Percentiles rank a stretch among this genome's conserved stretches.
Evolutionary conservation across 2,888 invertebrate genomes (phyloP).

Genomic region (Andrena hattorfiana): DNA sequence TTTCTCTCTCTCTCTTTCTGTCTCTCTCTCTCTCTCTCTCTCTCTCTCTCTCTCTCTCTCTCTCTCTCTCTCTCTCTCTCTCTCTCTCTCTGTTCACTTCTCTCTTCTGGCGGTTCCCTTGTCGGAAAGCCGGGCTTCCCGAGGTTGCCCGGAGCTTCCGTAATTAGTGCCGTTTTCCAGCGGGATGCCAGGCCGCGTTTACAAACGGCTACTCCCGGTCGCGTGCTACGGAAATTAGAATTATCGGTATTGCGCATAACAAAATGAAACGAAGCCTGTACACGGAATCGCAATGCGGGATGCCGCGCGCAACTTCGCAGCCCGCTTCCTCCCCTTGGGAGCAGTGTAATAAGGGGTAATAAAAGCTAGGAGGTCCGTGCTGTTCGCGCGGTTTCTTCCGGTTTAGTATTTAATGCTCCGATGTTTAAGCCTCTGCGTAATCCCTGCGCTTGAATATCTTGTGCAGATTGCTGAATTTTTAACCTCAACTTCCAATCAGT

Average conservation of each 20-base stretch:
- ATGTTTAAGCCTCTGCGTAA: constrained; percentile 2
- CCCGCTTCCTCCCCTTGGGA: not conserved
- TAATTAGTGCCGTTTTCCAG: constrained; percentile 48
- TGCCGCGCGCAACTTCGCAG: not conserved
- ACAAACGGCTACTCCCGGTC: constrained; percentile 35
- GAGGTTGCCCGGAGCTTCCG: constrained; percentile 38
- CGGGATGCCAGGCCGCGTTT: constrained; percentile 36
- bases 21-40: not conserved
- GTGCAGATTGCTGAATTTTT: not conserved
- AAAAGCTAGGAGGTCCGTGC: not conserved
- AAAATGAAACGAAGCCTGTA: constrained; percentile 19
- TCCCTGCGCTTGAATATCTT: not conserved
- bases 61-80: constrained; percentile 26
- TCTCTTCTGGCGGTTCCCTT: constrained; percentile 5
- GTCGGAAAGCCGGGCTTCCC: constrained; percentile 36
- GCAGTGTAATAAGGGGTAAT: constrained; percentile 15
- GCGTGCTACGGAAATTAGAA: constrained; percentile 52
- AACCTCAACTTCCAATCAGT: not conserved
- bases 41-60: constrained; percentile 12
- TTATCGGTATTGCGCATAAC: constrained; percentile 43
- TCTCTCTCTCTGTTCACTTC: not conserved
- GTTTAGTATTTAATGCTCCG: constrained; percentile 14
- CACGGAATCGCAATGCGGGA: constrained; percentile 31
- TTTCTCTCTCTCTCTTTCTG: not conserved
- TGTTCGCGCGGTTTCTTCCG: constrained; percentile 15